phyloP scores from a whole-genome alignment of 2,888 invertebrate species.

The Cheilosia grossa region DNA sequence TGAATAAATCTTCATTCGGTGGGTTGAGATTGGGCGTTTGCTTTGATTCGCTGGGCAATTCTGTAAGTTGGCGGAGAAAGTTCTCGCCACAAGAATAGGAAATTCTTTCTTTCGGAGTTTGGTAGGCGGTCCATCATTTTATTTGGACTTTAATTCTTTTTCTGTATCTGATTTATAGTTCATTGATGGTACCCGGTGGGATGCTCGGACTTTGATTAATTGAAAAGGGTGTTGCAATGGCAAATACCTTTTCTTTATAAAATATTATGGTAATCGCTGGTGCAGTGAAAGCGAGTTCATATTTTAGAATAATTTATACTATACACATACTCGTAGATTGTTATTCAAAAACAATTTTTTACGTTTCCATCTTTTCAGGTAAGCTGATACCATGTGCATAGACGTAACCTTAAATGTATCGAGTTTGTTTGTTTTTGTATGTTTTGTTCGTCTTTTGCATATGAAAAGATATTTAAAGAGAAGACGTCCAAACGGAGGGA shows the following conservation, averaged over 20 bases:
- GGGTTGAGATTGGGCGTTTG: constrained; percentile 15
- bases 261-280: neutral
- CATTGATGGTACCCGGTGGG: constrained; percentile 28
- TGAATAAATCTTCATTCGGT: constrained; percentile 66
- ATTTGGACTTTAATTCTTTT: constrained; percentile 15
- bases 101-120: constrained; percentile 12
- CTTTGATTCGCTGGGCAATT: constrained; percentile 40
- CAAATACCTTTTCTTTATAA: neutral
- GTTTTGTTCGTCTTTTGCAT: no score
- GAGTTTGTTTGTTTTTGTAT: no score
- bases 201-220: constrained; percentile 61
- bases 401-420: no score
- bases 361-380: constrained; percentile 51
- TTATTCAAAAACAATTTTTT: constrained; percentile 4
- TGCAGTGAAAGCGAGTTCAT: constrained; percentile 25
- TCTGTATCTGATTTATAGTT: constrained; percentile 59
- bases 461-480: no score
- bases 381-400: constrained; percentile 13
- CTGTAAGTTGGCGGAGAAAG: constrained; percentile 55
- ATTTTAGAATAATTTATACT: constrained; percentile 1
- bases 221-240: constrained; percentile 28
- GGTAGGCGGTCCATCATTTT: constrained; percentile 58
- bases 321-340: neutral
- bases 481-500: no score
- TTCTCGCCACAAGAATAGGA: constrained; percentile 27